phyloP scores from a whole-genome alignment of 1,140 invertebrate species.

The Condylostylus longicornis region DNA sequence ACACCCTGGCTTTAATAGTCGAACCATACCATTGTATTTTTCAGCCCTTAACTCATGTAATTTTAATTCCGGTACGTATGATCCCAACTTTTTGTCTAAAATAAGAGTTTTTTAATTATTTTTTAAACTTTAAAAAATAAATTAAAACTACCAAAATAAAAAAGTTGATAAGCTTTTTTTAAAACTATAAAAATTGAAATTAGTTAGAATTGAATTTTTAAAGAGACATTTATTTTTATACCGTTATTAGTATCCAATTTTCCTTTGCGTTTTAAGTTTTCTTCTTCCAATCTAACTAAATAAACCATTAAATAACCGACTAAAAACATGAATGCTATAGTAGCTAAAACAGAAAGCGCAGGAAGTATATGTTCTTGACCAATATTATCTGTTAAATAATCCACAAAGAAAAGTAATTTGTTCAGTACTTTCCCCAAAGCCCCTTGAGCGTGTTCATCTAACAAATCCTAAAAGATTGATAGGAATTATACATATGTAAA shows the following conservation, averaged over 20 bases:
- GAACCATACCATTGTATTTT: slow-evolving; percentile 88
- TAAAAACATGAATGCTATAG: slow-evolving; percentile 62
- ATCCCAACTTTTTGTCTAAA: slow-evolving; percentile 10
- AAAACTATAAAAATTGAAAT: not conserved
- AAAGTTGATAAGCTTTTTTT: too few species aligned
- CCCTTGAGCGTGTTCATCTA: slow-evolving; percentile 59
- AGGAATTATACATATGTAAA: not conserved
- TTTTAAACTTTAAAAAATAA: too few species aligned
- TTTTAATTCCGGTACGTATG: slow-evolving; percentile 42
- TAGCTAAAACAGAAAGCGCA: slow-evolving; percentile 63
- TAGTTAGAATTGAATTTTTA: not conserved
- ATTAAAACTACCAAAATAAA: not conserved
- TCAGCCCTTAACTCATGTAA: slow-evolving; percentile 87
- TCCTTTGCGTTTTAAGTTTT: slow-evolving; percentile 48
- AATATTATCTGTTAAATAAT: slow-evolving; percentile 57
- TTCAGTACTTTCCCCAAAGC: slow-evolving; percentile 54
- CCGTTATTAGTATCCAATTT: slow-evolving; percentile 27
- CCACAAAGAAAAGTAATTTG: slow-evolving; percentile 50
- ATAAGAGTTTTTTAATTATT: too few species aligned
- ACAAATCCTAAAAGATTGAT: slow-evolving; percentile 41
- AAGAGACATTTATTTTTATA: too few species aligned
- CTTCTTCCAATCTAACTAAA: slow-evolving; percentile 69
- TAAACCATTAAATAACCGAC: slow-evolving; percentile 81
- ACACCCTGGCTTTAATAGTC: slow-evolving; percentile 87
- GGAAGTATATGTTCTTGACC: slow-evolving; percentile 70